A percentile compares a stretch with the other conserved stretches of the same genome.
These are phyloP conservation scores for Andrena cerasifolii DNA, from an alignment of 1,140 invertebrate species.

Conservation along the genomic window DNA sequence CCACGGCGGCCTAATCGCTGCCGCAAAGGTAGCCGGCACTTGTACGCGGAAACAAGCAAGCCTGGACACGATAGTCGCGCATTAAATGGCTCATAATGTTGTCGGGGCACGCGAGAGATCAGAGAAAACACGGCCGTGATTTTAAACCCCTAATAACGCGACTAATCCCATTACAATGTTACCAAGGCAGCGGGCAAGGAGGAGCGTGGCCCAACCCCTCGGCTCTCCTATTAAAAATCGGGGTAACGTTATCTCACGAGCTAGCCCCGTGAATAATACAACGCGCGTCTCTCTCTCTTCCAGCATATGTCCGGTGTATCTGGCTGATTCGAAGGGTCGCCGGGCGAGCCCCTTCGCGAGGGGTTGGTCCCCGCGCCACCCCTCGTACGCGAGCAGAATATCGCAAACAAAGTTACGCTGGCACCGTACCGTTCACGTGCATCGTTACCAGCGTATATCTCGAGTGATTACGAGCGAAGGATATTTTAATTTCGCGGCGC, in stretches of 20 bases:
- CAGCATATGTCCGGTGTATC: conserved; percentile 70
- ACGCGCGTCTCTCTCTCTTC: conserved; percentile 63
- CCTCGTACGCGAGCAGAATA: conserved; percentile 36
- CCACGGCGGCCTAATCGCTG: not conserved
- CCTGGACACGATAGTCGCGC: not conserved
- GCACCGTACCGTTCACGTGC: conserved; percentile 41
- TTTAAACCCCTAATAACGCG: conserved; percentile 69
- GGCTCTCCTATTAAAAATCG: conserved; percentile 75
- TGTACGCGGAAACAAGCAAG: not conserved
- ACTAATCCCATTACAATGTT: conserved; percentile 77
- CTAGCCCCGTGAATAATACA: conserved; percentile 75
- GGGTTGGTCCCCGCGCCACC: conserved; percentile 52
- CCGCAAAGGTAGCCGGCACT: not conserved
- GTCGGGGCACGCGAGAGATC: conserved; percentile 5
- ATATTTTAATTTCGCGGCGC: conserved; percentile 75
- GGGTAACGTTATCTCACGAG: conserved; percentile 74
- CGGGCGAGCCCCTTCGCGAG: conserved; percentile 48
- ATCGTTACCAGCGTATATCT: conserved; percentile 62
- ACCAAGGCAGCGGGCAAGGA: conserved; percentile 37
- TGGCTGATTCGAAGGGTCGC: conserved; percentile 49
- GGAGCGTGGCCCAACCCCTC: conserved; percentile 57
- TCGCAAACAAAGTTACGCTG: conserved; percentile 39
- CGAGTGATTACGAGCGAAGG: conserved; percentile 70
- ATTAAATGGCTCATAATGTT: conserved; percentile 14
- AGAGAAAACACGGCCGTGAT: conserved; percentile 59